Base-by-base conservation (phyloP, 2,113 vertebrate genomes). In the Thunnus thynnus region DNA sequence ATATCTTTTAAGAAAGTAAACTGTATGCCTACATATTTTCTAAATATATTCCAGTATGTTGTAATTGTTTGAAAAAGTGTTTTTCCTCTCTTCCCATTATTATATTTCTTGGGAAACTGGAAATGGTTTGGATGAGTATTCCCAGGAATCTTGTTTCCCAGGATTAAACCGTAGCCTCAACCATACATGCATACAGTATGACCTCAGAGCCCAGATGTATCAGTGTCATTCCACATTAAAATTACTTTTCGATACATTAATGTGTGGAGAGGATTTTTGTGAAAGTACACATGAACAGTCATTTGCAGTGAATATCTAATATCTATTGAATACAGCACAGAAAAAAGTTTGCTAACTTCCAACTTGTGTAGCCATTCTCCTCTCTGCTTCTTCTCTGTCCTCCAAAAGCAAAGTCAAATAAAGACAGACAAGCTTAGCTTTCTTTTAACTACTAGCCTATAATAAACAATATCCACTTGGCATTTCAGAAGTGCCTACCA, bases 401-500 rank as follows among this genome's bases (percentile, higher is more conserved):
- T n/a, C 32, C 54, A 30, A 27, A 18, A 62, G 18, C 27, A 72
- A 17, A 2, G 57, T n/a, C 1, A 77, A 50, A 80, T 20, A 54
- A 51, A 70, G 0, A 32, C 44, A 54, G 17, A 48, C 22, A 27
- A 62, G 60, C 54, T 52, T 55, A 62, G 60, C 54, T 52, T 55
- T 47, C 54, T 54, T 60, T 75, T 27, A 27, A n/a, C 58, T 58
- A 20, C 54, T 18, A 61, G 1, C 12, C 27, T 18, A 7, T 30
- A 80, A 52, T 36, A 50, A 82, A 44, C 25, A 58, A 64, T 56
- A 63, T 27, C n/a, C n/a, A 25, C 72, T 54, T 11, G 6, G 36
- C 20, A 67, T 13, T 44, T 52, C 16, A 30, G 16, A 66, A 77
- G 41, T 17, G 57, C 13, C 86, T 71, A n/a, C 55, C 46, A 88